A percentile compares a stretch with the other conserved stretches of the same genome.
These are phyloP conservation scores for Zoanthus gigantus DNA, from an alignment of 92 coral and sea anemone genomes.

Conservation along the genomic window DNA sequence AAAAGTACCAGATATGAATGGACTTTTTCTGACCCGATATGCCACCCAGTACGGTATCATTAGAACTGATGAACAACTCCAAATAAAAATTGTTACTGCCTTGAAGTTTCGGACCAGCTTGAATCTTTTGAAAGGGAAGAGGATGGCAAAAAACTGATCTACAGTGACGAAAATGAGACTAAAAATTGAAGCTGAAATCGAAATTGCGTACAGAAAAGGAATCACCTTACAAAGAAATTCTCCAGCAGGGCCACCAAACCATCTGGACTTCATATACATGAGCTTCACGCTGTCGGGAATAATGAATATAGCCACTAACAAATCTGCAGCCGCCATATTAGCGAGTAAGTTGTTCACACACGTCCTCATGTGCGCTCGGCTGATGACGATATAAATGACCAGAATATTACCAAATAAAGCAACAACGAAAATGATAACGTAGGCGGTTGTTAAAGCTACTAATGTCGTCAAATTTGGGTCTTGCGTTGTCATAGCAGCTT, in stretches of 20 bases:
- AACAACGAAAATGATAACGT: conserved; percentile 54
- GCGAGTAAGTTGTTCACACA: conserved; percentile 65
- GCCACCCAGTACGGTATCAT: conserved; percentile 58
- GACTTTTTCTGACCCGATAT: conserved; percentile 26
- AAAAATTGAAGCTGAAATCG: conserved; percentile 72
- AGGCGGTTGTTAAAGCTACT: conserved; percentile 11
- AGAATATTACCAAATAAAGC: conserved; percentile 75
- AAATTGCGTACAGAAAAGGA: conserved; percentile 47
- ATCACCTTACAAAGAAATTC: conserved; percentile 60
- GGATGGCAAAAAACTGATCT: conserved; percentile 75
- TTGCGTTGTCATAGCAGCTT: background rate
- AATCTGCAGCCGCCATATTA: conserved; percentile 74
- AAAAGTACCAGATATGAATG: background rate
- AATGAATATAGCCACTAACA: conserved; percentile 51
- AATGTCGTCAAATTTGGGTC: background rate
- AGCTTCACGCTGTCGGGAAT: conserved; percentile 56
- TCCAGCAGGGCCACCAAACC: conserved; percentile 71
- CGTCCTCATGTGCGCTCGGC: conserved; percentile 50
- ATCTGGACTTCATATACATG: conserved; percentile 34
- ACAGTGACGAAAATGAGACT: conserved; percentile 60
- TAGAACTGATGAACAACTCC: conserved; percentile 52
- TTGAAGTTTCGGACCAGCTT: conserved; percentile 55
- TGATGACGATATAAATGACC: conserved; percentile 71
- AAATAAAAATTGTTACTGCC: conserved; percentile 58
- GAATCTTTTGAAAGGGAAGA: conserved; percentile 60